Conservation (phyloP, 2,113 vertebrate genomes). For the Nerophis lumbriciformis region DNA sequence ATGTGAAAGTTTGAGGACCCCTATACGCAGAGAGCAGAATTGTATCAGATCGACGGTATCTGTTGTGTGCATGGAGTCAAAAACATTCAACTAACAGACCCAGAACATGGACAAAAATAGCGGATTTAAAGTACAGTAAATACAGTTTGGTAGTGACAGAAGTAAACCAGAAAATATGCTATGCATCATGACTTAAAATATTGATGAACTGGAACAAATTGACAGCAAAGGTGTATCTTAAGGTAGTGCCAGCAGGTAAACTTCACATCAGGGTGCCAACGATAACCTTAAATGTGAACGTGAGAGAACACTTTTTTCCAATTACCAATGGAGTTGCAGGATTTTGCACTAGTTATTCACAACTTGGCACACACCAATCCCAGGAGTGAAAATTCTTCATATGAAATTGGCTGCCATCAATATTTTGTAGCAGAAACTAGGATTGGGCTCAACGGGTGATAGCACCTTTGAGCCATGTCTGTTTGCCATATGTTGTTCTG, state of each 20-base stretch:
- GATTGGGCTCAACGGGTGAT: neutral
- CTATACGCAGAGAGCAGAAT: slow-evolving; percentile 13
- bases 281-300: no score
- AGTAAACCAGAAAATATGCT: neutral
- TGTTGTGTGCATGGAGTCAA: neutral
- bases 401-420: slow-evolving; percentile 4
- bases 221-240: no score
- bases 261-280: neutral
- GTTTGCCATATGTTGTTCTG: neutral
- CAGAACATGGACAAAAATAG: slow-evolving; percentile 10
- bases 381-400: slow-evolving; percentile 3
- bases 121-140: neutral
- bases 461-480: neutral
- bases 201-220: no score
- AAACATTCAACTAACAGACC: slow-evolving; percentile 1
- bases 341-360: neutral
- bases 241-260: neutral
- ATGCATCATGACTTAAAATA: neutral
- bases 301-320: neutral
- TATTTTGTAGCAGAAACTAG: slow-evolving; percentile 8
- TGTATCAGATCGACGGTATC: slow-evolving; percentile 5
- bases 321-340: no score
- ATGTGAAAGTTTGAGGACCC: slow-evolving; percentile 17
- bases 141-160: neutral
- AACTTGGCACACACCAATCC: slow-evolving; percentile 8